Evolutionary conservation across 2,797 vertebrate species (phyloP), one percentile per base, ranked within the genome.

Genomic region (Argya squamiceps): DNA sequence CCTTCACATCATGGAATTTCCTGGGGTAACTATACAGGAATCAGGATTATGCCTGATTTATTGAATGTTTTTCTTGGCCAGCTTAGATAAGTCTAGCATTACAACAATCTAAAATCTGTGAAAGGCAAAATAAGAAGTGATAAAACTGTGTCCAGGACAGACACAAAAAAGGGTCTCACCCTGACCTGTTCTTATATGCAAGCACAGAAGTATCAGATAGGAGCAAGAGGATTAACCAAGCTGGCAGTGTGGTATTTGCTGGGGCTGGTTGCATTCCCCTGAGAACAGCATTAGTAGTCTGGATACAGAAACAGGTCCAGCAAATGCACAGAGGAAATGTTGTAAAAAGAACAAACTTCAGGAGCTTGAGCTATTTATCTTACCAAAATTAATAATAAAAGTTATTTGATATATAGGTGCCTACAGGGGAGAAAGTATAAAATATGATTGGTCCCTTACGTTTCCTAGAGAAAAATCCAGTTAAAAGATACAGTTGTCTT

Each of bases 201-300:
- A 50, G 2, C 0, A 1, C 3, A 37, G 36, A 47, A 43, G 2
- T 37, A 44, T 27, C 52, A 84, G n/a, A 23, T 4, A 50, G 11
- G 16, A 91, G 14, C 20, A 81, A 87, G 15, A 55, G 1, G 10
- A 71, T 44, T 71, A 75, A 56, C 18, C 12, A 41, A 32, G 44
- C 6, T 4, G 10, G 49, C 12, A 46, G 4, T 12, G 12, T 71
- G 58, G 5, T 36, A 13, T 9, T 9, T 77, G 16, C 56, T 74
- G 65, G 41, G 11, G 8, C 23, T 73, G 9, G 6, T 15, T 74
- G 49, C 17, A 50, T 44, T 36, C 24, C 5, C 46, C 22, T 74
- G 30, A 39, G 36, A 70, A 65, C 8, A 77, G 2, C 8, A 21
- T 11, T 46, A 55, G 14, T 16, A 63, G 60, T 53, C 13, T 43